phyloP scores from a whole-genome alignment of 2,113 vertebrate genomes.

The Sinocyclocheilus grahami region DNA sequence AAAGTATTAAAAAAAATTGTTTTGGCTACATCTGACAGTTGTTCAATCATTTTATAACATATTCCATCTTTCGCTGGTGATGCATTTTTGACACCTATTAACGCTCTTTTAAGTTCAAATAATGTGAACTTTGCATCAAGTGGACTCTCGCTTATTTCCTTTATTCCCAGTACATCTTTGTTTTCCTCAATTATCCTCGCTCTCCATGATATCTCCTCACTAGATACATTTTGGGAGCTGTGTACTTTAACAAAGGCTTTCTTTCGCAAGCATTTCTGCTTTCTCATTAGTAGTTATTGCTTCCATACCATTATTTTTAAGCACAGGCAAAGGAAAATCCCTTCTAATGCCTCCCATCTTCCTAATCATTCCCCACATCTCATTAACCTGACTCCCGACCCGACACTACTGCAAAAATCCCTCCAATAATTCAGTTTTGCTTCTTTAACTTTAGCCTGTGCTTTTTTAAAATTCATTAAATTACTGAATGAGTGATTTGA shows the following conservation, averaged over 20 bases:
- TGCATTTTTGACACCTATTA: too few relatives aligned
- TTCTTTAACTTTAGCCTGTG: too few relatives aligned
- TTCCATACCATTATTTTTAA: not conserved
- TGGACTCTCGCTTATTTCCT: not conserved
- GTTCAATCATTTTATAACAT: not conserved
- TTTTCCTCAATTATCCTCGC: not conserved
- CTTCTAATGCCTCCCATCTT: not conserved
- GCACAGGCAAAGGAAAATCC: not conserved
- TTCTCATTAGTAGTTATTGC: not conserved
- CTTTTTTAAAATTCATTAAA: too few relatives aligned
- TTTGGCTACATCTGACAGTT: not conserved
- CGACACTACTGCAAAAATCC: not conserved
- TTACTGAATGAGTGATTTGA: too few relatives aligned
- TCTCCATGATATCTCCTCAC: not conserved
- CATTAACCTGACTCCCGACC: not conserved
- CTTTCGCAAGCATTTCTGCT: not conserved
- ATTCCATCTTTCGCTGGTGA: too few relatives aligned
- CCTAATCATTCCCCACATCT: too few relatives aligned
- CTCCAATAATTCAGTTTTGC: not conserved
- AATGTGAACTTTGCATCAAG: not conserved
- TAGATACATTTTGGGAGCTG: not conserved
- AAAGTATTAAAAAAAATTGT: too few relatives aligned
- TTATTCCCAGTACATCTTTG: not conserved
- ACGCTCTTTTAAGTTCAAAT: not conserved
- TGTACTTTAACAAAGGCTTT: not conserved